Base-by-base conservation (phyloP, 2,888 invertebrate species). In the Peribatodes rhomboidaria region DNA sequence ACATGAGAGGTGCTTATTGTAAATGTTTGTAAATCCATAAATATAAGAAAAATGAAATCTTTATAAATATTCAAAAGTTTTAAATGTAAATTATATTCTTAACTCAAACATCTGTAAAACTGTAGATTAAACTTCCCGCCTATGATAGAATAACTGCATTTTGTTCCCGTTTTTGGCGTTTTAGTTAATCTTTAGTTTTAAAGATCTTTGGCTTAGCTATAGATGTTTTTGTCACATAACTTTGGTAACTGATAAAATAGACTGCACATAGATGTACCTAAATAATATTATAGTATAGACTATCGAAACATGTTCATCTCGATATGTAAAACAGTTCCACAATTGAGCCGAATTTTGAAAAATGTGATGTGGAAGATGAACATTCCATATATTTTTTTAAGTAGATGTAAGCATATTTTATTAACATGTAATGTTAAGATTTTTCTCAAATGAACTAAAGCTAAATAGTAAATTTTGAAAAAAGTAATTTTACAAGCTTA, bases 331-430 rank as follows among this genome's bases (percentile, higher is more conserved):
- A 4, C 11, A 18, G 9, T 13, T 4, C 18, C 41, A 42, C 27
- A 31, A 11, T 54, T 31, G 13, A 20, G 7, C 47, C 47, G 14
- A 49, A 49, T 49, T 37, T 1, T 37, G 22, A 14, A 55, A 41
- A 46, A 46, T 64, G 46, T 63, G 47, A 58, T 53, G 20, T 33
- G n/a, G n/a, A n/a, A 54, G 27, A 16, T 22, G 41, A 57, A 60
- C 65, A 65, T 65, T 65, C 50, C 56, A 47, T 56, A 61, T 65
- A 52, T 65, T 61, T 65, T 56, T 65, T 44, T 55, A 52, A 61
- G 18, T 37, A 50, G 54, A 49, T 31, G 10, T 53, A 47, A 57
- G 14, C 11, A 10, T 61, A 50, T n/a, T 41, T 49, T n/a, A 58
- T 35, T 39, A 20, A 22, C 54, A 49, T 44, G 31, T 39, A 60